These are phyloP conservation scores for Yponomeuta sedellus DNA, from an alignment of 2,888 invertebrate species.

Conservation along the genomic window DNA sequence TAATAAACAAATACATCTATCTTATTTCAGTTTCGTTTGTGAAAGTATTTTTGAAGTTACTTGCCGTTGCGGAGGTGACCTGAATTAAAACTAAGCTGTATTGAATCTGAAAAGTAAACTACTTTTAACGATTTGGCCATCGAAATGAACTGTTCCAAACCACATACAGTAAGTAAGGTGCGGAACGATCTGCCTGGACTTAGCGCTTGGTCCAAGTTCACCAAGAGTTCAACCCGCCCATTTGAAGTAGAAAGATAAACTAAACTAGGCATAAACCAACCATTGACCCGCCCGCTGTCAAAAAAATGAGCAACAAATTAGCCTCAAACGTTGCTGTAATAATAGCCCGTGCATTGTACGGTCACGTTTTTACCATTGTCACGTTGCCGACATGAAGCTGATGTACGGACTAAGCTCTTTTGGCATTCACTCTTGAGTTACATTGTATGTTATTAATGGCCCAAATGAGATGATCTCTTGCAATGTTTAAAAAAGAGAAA, in stretches of 20 bases:
- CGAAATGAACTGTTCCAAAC: no score
- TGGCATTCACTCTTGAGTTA: neutral
- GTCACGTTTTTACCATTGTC: conserved; percentile 31
- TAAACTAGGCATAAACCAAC: neutral
- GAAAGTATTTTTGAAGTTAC: no score
- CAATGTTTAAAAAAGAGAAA: no score
- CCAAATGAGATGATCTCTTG: neutral
- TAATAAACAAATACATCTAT: no score
- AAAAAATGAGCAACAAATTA: conserved; percentile 8
- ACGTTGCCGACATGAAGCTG: conserved; percentile 38
- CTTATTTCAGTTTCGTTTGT: no score
- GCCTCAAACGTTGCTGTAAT: conserved; percentile 4
- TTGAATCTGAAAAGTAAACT: no score
- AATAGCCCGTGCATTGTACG: conserved; percentile 24
- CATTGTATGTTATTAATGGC: neutral
- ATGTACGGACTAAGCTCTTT: neutral
- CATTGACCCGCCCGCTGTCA: neutral
- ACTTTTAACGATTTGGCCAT: no score
- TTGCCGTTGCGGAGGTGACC: no score
- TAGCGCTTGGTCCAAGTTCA: no score
- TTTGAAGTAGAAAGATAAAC: neutral
- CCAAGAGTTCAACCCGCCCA: neutral
- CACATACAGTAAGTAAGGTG: no score
- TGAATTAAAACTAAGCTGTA: no score
- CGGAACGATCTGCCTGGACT: no score